Evolutionary conservation across 1,140 invertebrate genomes (phyloP), one percentile per base, ranked within the genome.

Genomic region (Drosophila nebulosa): DNA sequence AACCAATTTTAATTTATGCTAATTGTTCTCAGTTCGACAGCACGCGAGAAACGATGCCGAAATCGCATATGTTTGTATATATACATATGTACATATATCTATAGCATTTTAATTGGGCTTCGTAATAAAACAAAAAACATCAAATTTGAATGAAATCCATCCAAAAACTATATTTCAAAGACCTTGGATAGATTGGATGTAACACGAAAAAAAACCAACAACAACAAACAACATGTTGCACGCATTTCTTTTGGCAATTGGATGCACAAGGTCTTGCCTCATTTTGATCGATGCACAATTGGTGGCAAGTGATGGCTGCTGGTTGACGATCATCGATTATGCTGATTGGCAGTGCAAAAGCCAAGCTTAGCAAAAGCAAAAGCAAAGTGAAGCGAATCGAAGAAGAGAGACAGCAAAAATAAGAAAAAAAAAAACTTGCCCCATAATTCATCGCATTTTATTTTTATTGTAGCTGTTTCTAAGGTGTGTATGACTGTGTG

Each of bases 1-100:
- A 83, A 89, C 75, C 79, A 88, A 88, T 73, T 83, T 88, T 88
- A 88, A 88, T 88, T 88, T 88, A 88, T 88, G 83, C 79, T 88
- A 88, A 88, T 88, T 88, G 84, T 65, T 65, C 63, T 63, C 66
- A 76, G 66, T 55, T 78, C 51, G 63, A 73, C 66, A 86, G 68
- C 74, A 80, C 66, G 81, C 73, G 64, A 85, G 69, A 74, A 80
- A 61, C 73, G 50, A 64, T 68, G 58, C 61, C 64, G 62, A 73
- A 76, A 63, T 63, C 72, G 46, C 46, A 64, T 57, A 55, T n/a
- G 46, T 65, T 55, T 46, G 5, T 59, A 52, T 32, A 30, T 57
- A 36, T 42, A 32, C n/a, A n/a, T n/a, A n/a, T n/a, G n/a, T n/a
- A n/a, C n/a, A n/a, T n/a, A n/a, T n/a, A n/a, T n/a, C n/a, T n/a